Conservation (phyloP, 2,113 vertebrate genomes). For the Pristiophorus japonicus region DNA sequence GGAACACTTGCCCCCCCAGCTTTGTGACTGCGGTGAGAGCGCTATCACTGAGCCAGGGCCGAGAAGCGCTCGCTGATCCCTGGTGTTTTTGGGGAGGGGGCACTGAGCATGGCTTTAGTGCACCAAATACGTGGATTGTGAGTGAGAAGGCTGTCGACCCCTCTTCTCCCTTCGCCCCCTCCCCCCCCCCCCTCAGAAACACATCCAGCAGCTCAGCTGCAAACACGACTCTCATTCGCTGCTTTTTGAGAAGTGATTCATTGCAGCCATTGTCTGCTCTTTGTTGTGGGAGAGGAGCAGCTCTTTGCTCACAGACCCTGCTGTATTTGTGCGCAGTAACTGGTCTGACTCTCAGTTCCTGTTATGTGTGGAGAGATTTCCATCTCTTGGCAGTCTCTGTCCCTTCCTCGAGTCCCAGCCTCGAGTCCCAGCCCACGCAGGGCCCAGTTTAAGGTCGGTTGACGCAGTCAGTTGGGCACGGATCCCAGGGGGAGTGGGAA, state of each 20-base stretch:
- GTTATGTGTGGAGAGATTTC: not conserved
- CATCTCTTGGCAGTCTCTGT: not conserved
- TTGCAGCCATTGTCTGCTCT: not conserved
- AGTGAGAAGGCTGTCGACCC: too few relatives aligned
- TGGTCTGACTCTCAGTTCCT: not conserved
- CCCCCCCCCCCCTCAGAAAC: too few relatives aligned
- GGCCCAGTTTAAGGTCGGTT: not conserved
- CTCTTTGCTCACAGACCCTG: not conserved
- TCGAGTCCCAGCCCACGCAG: not conserved
- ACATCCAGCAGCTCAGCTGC: too few relatives aligned
- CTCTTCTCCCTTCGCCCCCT: fast-evolving
- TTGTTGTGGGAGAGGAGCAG: not conserved
- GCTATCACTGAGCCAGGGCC: not conserved
- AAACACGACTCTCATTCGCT: not conserved
- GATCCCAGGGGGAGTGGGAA: not conserved
- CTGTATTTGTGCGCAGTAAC: not conserved
- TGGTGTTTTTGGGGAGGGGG: too few relatives aligned
- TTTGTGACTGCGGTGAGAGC: not conserved
- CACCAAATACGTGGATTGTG: not conserved
- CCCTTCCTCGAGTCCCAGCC: not conserved
- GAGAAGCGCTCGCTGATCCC: too few relatives aligned
- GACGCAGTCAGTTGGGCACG: not conserved
- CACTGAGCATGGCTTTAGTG: too few relatives aligned
- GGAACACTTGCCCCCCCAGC: not conserved
- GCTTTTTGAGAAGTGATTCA: not conserved